Base-by-base conservation (phyloP, 2,797 vertebrate species). In the Spea hammondii region DNA sequence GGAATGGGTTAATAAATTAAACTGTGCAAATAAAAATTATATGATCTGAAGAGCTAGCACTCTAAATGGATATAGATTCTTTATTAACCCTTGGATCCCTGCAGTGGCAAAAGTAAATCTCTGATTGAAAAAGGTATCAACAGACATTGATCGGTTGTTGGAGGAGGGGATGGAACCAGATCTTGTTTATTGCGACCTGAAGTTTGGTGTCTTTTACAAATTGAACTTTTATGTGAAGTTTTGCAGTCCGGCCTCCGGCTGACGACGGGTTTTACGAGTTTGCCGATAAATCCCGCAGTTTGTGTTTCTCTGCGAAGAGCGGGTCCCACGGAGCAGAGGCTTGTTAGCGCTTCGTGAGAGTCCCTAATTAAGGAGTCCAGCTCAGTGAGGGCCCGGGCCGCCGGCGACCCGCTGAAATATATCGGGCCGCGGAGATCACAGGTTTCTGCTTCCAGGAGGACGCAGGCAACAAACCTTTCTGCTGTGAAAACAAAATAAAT, bases 331-430 rank as follows among this genome's bases (percentile, higher is more conserved):
- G 73, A 57, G 79, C 51, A 59, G 32, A 4, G 72, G n/a, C 78
- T 79, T 5, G 74, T 81, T 76, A 81, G 77, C 59, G 54, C 72
- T 81, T 81, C 45, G 77, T 81, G 62, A 81, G 74, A 67, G 51
- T 67, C 74, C 69, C 79, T 81, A 68, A 81, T 81, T 81, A 81
- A 32, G 50, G 79, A 71, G 74, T 65, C 65, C 51, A 50, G 79
- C 65, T 50, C 53, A 76, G 73, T 71, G 51, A 51, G 54, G 53
- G 57, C 71, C 67, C n/a, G 32, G 55, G 47, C 8, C 14, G 32
- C 71, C 69, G 49, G 50, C 72, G 62, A 81, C 79, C 79, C 55
- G 72, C 73, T 62, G 68, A 81, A 81, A 81, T 81, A 60, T 77
- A 72, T 32, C 32, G 32, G 32, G 32, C 32, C 32, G 2, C 32